Conservation (phyloP, 92 coral and sea anemone genomes). For the Zoanthus sociatus region DNA sequence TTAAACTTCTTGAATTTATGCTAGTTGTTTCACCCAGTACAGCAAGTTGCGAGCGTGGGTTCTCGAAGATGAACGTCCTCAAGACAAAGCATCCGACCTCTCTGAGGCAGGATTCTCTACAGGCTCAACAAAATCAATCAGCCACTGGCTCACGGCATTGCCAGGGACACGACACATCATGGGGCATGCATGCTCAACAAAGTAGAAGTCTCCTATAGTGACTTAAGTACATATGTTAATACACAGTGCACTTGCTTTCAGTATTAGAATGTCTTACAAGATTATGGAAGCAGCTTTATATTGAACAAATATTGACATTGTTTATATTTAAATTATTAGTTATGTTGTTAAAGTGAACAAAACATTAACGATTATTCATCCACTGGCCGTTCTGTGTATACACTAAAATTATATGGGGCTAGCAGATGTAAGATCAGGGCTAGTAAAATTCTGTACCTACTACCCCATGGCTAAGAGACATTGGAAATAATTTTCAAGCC, state of each 20-base stretch:
- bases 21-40: constrained; percentile 13
- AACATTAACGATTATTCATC: background rate
- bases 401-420: constrained; percentile 26
- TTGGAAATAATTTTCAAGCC: constrained; percentile 10
- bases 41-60: constrained; percentile 2
- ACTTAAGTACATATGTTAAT: constrained; percentile 22
- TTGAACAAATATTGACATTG: constrained; percentile 18
- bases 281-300: constrained; percentile 31
- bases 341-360: background rate
- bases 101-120: constrained; percentile 21
- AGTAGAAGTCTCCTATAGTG: constrained; percentile 21
- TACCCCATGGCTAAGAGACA: constrained; percentile 11
- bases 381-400: background rate
- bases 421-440: constrained; percentile 6
- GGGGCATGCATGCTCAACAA: constrained; percentile 23
- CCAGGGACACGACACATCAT: constrained; percentile 14
- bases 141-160: too few species aligned
- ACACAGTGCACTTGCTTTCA: constrained; percentile 26
- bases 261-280: constrained; percentile 16
- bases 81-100: constrained; percentile 21
- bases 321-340: background rate
- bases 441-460: constrained; percentile 6
- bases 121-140: constrained; percentile 12
- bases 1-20: constrained; percentile 27
- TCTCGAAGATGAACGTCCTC: constrained; percentile 4